These are phyloP conservation scores for Bothrops jararaca DNA, from an alignment of 2,113 vertebrate species.

Conservation along the genomic window DNA sequence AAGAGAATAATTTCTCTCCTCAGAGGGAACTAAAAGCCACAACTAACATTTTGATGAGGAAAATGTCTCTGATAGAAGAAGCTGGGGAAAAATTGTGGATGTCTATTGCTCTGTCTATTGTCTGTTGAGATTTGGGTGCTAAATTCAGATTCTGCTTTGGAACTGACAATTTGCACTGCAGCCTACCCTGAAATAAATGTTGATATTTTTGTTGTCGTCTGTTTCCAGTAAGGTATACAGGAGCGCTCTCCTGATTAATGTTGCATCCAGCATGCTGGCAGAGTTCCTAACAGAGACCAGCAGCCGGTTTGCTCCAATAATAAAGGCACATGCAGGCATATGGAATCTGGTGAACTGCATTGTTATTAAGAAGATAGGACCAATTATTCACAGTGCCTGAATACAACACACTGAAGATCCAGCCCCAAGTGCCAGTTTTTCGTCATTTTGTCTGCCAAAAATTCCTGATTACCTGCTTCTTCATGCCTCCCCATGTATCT, in stretches of 20 bases:
- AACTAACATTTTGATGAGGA: background rate
- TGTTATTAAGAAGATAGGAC: background rate
- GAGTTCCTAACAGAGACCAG: background rate
- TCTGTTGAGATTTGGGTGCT: background rate
- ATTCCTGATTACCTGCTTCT: background rate
- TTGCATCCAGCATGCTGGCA: background rate
- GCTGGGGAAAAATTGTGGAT: background rate
- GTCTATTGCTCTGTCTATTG: background rate
- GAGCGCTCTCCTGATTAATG: background rate
- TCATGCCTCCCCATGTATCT: background rate
- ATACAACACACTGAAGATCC: background rate
- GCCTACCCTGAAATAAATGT: background rate
- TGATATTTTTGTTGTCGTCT: background rate
- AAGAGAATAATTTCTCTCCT: background rate
- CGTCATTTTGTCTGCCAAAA: background rate
- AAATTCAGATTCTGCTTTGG: background rate
- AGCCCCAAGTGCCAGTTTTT: too few relatives aligned
- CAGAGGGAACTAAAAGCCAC: background rate
- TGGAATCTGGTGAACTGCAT: background rate
- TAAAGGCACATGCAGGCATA: background rate
- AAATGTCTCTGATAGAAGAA: background rate
- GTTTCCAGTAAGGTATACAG: background rate
- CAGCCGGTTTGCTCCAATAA: background rate
- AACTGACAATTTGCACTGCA: background rate
- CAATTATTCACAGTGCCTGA: background rate